Percentiles rank a stretch among this genome's conserved stretches.
Evolutionary conservation across 2,797 vertebrate genomes (phyloP).

Genomic region (Acomys russatus): DNA sequence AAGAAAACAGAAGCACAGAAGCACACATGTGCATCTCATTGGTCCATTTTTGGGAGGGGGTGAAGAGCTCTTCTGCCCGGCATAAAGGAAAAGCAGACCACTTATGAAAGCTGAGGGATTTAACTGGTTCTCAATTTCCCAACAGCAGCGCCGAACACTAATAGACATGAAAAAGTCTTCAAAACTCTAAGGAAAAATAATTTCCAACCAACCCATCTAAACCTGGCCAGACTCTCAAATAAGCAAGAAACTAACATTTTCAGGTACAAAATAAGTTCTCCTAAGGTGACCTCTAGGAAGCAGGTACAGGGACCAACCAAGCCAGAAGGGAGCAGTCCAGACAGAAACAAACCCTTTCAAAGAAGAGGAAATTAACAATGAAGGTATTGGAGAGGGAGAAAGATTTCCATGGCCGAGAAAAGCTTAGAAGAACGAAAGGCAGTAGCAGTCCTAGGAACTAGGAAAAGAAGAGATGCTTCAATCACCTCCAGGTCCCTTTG

Average conservation of each 20-base stretch:
- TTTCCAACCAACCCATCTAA: constrained; percentile 61
- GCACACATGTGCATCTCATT: not conserved
- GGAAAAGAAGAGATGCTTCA: not conserved
- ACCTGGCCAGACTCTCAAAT: constrained; percentile 56
- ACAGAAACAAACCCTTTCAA: not conserved
- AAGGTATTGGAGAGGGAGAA: not conserved
- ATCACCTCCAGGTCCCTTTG: not conserved
- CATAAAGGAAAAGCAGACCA: constrained; percentile 49
- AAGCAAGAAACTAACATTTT: constrained; percentile 61
- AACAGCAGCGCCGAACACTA: constrained; percentile 14
- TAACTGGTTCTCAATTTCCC: constrained; percentile 37
- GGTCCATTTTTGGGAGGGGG: not conserved
- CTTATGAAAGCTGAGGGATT: not conserved
- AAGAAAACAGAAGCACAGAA: constrained; percentile 47
- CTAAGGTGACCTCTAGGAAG: not conserved
- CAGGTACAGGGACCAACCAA: not conserved
- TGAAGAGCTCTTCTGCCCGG: not conserved
- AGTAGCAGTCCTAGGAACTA: not conserved
- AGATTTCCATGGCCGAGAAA: not conserved
- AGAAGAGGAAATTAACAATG: not conserved
- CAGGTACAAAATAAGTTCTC: constrained; percentile 21
- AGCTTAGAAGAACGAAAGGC: not conserved
- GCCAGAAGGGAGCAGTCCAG: not conserved
- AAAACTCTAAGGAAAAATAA: constrained; percentile 62
- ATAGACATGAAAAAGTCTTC: constrained; percentile 62